Conservation (phyloP, 1,140 invertebrate species). For the Sitophilus oryzae region DNA sequence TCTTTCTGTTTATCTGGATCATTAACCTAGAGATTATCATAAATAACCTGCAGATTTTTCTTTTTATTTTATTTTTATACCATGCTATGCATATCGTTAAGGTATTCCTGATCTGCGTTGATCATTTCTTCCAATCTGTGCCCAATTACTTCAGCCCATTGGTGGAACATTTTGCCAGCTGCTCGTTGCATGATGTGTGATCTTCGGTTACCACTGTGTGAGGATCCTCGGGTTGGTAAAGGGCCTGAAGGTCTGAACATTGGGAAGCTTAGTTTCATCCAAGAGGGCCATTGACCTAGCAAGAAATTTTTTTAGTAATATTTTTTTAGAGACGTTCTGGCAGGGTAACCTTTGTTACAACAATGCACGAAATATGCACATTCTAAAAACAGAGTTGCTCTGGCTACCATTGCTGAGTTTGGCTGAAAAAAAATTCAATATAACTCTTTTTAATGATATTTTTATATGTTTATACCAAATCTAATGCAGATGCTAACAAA, state of each 20-base stretch:
- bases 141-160: slow-evolving; percentile 90
- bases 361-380: slow-evolving; percentile 94
- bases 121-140: slow-evolving; percentile 79
- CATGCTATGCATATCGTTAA: slow-evolving; percentile 61
- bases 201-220: slow-evolving; percentile 56
- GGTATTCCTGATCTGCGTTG: slow-evolving; percentile 65
- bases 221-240: slow-evolving; percentile 40
- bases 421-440: slow-evolving; percentile 57
- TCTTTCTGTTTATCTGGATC: slow-evolving; percentile 83
- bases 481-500: slow-evolving; percentile 88
- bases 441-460: not conserved
- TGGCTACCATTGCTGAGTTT: slow-evolving; percentile 83
- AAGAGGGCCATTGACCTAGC: slow-evolving; percentile 79
- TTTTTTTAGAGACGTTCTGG: too few relatives aligned
- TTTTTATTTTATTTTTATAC: too few relatives aligned
- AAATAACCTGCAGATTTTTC: too few relatives aligned
- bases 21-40: slow-evolving; percentile 11
- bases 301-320: too few relatives aligned
- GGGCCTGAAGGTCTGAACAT: slow-evolving; percentile 72
- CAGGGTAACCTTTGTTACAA: slow-evolving; percentile 90
- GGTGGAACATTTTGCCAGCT: slow-evolving; percentile 94
- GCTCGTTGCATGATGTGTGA: slow-evolving; percentile 80
- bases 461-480: slow-evolving; percentile 63
- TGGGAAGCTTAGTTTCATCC: slow-evolving; percentile 85
- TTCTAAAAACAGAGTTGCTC: slow-evolving; percentile 88